Evolutionary conservation across 2,797 vertebrate species (phyloP), one percentile per base, ranked within the genome.

Genomic region (Sitta carolinensis): DNA sequence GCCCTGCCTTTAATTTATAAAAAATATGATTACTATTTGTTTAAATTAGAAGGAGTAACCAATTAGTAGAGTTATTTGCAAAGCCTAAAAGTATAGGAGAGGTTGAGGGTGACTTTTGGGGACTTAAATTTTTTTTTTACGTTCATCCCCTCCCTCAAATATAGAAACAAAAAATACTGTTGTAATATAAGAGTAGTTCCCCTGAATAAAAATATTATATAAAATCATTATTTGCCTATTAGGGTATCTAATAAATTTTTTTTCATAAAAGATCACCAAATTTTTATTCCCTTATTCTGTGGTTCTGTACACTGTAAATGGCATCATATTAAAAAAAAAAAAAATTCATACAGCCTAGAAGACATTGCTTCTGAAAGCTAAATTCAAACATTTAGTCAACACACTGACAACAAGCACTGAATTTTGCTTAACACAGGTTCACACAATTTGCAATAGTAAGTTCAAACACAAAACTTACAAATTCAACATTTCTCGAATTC

Each of bases 31-130:
- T 80, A 38, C 13, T 19, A 9, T 30, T 50, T 68, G 3, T 63
- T 88, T 63, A 84, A 89, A 61, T 82, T 79, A 47, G 48, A 30
- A 21, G 34, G 13, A 72, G 2, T 25, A 84, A 36, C 10, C 30
- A 77, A 9, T 16, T 36, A 50, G 4, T 10, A 51, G 5, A 21
- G 13, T 38, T 22, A 81, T 51, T 72, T 67, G 47, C 59, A 93
- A 94, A 73, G 30, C 8, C 30, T 54, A 54, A 36, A 79, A 72
- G 13, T 47, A 23, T 8, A 20, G 34, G 8, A 30, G 45, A 42
- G 13, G 7, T 9, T 48, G 26, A 3, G 16, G 7, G 5, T n/a
- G 4, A 2, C 9, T 36, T 81, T 52, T 16, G 7, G 8, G 3
- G 4, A 15, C 7, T 13, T 32, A 3, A 8, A 45, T 45, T 4